Evolutionary conservation across 2,113 vertebrate species (phyloP).

Genomic region (Epinephelus moara): DNA sequence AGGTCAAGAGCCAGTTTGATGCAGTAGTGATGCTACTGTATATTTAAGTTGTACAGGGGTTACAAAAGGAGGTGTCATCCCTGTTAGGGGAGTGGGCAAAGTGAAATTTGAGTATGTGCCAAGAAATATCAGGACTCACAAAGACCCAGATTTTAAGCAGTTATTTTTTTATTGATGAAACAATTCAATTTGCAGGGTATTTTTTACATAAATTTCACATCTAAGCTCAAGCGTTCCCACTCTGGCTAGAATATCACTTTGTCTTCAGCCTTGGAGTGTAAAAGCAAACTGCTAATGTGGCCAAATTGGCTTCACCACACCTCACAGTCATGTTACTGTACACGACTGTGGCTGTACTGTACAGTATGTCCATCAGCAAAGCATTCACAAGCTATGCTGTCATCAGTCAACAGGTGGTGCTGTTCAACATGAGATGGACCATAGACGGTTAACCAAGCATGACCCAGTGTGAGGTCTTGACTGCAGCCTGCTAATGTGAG

Average conservation of each 20-base stretch:
- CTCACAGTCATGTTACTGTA: background rate
- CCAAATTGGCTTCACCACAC: background rate
- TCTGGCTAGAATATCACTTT: background rate
- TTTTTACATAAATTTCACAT: background rate
- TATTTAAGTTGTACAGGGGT: background rate
- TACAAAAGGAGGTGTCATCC: background rate
- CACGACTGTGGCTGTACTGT: background rate
- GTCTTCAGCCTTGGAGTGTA: background rate
- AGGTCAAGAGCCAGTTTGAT: slow-evolving; percentile 7
- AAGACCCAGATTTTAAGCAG: background rate
- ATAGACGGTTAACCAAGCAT: slow-evolving; percentile 13
- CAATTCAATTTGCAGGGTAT: background rate
- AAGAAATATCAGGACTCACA: background rate
- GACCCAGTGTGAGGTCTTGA: slow-evolving; percentile 61
- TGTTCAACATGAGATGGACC: slow-evolving; percentile 63
- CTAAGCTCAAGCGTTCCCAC: background rate
- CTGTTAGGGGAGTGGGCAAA: background rate
- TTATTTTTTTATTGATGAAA: background rate
- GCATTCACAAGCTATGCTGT: slow-evolving; percentile 16
- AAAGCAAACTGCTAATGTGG: background rate
- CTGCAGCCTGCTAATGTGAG: slow-evolving; percentile 56
- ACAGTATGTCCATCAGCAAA: background rate
- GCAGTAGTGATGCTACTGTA: background rate
- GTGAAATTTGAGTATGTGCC: background rate
- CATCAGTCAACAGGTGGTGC: slow-evolving; percentile 75